These are phyloP conservation scores for Zophobas morio DNA, from an alignment of 1,140 invertebrate genomes.

Conservation along the genomic window DNA sequence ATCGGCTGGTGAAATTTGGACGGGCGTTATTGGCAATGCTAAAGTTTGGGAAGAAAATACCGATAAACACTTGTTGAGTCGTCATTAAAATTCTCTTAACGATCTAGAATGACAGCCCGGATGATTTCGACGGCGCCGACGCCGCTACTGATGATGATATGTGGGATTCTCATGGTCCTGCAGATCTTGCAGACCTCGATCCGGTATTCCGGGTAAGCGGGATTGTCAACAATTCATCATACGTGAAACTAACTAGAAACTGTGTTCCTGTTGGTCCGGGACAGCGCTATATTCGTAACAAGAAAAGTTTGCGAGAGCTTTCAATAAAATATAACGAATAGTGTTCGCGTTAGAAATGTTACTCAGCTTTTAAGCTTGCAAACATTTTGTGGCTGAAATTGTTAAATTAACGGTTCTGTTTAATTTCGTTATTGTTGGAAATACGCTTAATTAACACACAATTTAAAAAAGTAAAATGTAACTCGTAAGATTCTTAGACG, in stretches of 20 bases:
- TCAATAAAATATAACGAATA: too few relatives aligned
- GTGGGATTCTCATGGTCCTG: slow-evolving; percentile 75
- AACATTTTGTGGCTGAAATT: too few relatives aligned
- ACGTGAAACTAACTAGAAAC: slow-evolving; percentile 44
- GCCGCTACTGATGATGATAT: slow-evolving; percentile 74
- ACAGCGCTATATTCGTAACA: too few relatives aligned
- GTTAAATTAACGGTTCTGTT: too few relatives aligned
- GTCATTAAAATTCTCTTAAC: slow-evolving; percentile 51
- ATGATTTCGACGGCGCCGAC: slow-evolving; percentile 68
- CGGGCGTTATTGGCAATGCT: neutral
- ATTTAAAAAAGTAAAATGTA: too few relatives aligned
- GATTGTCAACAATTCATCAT: slow-evolving; percentile 36
- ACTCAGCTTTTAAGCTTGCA: too few relatives aligned
- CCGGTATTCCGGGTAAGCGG: slow-evolving; percentile 63
- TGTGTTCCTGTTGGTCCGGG: slow-evolving; percentile 8
- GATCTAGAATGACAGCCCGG: slow-evolving; percentile 62
- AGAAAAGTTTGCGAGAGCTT: too few relatives aligned
- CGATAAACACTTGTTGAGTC: slow-evolving; percentile 37
- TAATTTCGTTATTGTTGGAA: too few relatives aligned
- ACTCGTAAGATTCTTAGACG: too few relatives aligned
- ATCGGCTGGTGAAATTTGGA: neutral
- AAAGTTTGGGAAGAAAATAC: slow-evolving; percentile 21
- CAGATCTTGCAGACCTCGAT: slow-evolving; percentile 68
- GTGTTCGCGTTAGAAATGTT: too few relatives aligned
- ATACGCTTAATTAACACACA: too few relatives aligned